Evolutionary conservation across 1,140 invertebrate genomes (phyloP), one percentile per base, ranked within the genome.

Genomic region (Oedothorax gibbosus): DNA sequence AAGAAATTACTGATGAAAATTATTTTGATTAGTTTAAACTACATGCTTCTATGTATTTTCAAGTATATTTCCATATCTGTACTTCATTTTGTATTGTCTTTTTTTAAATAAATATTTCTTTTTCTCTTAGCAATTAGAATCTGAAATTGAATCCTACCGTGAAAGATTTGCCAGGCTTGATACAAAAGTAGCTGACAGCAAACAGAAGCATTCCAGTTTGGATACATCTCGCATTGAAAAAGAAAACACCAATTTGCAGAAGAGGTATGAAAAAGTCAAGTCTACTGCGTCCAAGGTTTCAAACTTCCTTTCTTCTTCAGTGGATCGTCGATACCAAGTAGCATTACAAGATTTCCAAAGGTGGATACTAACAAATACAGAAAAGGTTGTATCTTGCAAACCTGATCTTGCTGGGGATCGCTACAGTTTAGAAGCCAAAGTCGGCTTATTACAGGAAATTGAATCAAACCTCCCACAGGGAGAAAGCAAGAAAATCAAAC

Each of bases 391-490:
- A n/a, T 98, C 97, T 96, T 98, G 96, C 90, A 92, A 94, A 86
- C 95, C 95, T 0, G 96, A 98, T 89, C 92, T 94, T 8, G 93
- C 93, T 51, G 96, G 94, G 88, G 96, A 98, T 89, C 93, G 94
- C 88, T 98, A 97, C 88, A 97, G 96, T 89, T 91, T 98, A n/a
- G 95, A 98, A 91, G 94, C 96, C 0, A 98, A 98, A 91, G 92
- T 95, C 88, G 93, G 94, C 5, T 94, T 96, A 9, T 88, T 98
- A n/a, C 89, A 87, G 66, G 95, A 96, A 86, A 93, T 97, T 2
- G 92, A 94, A 89, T 91, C 91, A 77, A 94, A 93, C 56, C 92
- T 97, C 66, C 89, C 90, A 15, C 94, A 87, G 21, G 88, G 88
- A 10, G 78, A 87, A 62, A 87, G 86, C 15, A 89, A 88, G 69